phyloP scores from a whole-genome alignment of 2,797 vertebrate species.

The Argya squamiceps region DNA sequence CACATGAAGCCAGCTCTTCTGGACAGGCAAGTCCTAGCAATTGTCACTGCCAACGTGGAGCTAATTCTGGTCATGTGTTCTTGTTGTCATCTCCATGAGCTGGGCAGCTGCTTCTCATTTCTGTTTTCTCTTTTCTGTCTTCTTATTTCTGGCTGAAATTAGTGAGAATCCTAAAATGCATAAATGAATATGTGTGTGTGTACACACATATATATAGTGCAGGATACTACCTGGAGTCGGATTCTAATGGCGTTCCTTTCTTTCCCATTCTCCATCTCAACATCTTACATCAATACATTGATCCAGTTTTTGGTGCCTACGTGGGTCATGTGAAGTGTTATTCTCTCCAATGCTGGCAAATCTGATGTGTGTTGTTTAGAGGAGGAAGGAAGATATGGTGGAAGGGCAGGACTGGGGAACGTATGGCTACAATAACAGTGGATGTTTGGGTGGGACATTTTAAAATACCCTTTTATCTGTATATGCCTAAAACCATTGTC shows the following conservation, averaged over 20 bases:
- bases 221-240: background rate
- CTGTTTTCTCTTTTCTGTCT: background rate
- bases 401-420: background rate
- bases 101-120: constrained; percentile 1
- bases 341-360: background rate
- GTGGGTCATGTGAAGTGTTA: background rate
- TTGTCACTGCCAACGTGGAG: background rate
- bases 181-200: background rate
- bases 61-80: background rate
- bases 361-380: background rate
- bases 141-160: constrained; percentile 7
- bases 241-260: background rate
- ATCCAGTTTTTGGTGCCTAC: background rate
- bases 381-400: background rate
- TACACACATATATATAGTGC: background rate
- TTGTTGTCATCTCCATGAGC: background rate
- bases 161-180: background rate
- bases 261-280: background rate
- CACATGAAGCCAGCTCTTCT: background rate
- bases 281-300: background rate
- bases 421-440: background rate
- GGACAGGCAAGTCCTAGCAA: background rate
- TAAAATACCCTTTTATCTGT: background rate
- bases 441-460: background rate
- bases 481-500: background rate